phyloP scores from a whole-genome alignment of 2,113 vertebrate genomes.

The Nestor notabilis region DNA sequence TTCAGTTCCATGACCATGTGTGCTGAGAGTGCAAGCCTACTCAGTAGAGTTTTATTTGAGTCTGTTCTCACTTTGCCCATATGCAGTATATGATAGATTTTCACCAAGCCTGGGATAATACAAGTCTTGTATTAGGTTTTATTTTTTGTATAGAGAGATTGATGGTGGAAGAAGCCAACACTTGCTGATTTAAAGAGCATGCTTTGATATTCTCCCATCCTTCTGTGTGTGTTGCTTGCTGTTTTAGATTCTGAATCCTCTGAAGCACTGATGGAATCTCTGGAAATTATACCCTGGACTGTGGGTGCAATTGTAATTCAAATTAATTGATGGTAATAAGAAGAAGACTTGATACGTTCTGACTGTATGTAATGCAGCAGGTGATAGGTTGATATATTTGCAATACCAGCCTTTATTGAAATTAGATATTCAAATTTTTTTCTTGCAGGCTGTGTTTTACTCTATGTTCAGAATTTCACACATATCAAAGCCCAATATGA shows the following conservation, averaged over 20 bases:
- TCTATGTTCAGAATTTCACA: background rate
- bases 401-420: background rate
- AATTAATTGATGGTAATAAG: conserved; percentile 11
- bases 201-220: background rate
- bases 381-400: background rate
- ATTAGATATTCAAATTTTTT: background rate
- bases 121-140: background rate
- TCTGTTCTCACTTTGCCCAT: background rate
- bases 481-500: background rate
- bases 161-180: background rate
- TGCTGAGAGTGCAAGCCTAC: background rate
- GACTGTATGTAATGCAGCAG: background rate
- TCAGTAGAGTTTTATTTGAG: background rate
- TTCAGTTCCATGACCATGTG: background rate
- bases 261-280: background rate
- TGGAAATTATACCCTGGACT: background rate
- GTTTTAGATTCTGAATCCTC: background rate
- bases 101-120: background rate
- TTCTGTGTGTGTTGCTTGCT: background rate
- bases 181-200: background rate
- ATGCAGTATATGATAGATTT: background rate
- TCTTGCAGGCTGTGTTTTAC: background rate
- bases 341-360: background rate
- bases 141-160: background rate
- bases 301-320: conserved; percentile 6